A percentile compares a stretch with the other conserved stretches of the same genome.
These are phyloP conservation scores for Eumacrocentrus americanus DNA, from an alignment of 2,888 invertebrate genomes.

Conservation along the genomic window DNA sequence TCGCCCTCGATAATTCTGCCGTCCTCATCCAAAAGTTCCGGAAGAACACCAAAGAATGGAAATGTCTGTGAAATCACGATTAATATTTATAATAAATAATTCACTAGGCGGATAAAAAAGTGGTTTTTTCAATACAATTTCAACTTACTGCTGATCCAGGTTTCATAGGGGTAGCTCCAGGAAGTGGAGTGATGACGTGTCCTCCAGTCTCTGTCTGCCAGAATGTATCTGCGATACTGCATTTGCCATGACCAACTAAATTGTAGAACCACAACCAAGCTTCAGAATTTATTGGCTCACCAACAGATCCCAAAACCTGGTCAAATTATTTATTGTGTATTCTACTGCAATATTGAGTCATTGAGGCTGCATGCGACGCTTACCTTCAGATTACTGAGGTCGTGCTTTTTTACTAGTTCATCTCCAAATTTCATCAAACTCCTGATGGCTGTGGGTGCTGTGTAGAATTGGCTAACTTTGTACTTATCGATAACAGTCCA, in stretches of 20 bases:
- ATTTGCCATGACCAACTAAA: slow-evolving; percentile 78
- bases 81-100: neutral
- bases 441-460: slow-evolving; percentile 96
- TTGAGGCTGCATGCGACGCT: too few relatives aligned
- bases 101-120: slow-evolving; percentile 11
- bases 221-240: slow-evolving; percentile 96
- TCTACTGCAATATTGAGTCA: too few relatives aligned
- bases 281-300: slow-evolving; percentile 98
- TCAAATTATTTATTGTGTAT: slow-evolving; percentile 21
- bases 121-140: neutral
- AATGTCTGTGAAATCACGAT: slow-evolving; percentile 76
- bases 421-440: slow-evolving; percentile 96
- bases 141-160: slow-evolving; percentile 93
- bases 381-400: slow-evolving; percentile 61
- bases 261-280: slow-evolving; percentile 97
- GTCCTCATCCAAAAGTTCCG: slow-evolving; percentile 84
- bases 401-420: slow-evolving; percentile 73
- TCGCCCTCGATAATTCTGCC: slow-evolving; percentile 85
- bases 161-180: slow-evolving; percentile 96
- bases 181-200: slow-evolving; percentile 93
- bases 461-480: slow-evolving; percentile 95
- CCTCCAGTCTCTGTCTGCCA: slow-evolving; percentile 99
- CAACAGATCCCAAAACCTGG: slow-evolving; percentile 93
- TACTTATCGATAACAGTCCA: slow-evolving; percentile 95
- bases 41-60: slow-evolving; percentile 97